Evolutionary conservation across 2,797 vertebrate genomes (phyloP).

Genomic region (Carcharodon carcharias): DNA sequence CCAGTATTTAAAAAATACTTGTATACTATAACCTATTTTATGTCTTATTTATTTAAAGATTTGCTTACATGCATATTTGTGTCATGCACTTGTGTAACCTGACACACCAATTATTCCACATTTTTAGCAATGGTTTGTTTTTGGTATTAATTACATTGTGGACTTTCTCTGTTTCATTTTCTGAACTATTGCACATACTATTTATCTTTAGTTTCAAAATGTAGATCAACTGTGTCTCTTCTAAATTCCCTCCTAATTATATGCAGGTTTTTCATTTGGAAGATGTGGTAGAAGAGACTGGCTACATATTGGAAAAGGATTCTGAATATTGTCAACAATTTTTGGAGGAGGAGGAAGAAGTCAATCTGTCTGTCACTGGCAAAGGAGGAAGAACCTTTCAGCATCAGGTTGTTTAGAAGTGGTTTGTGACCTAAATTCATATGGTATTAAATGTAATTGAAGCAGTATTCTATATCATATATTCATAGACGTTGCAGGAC

Average conservation of each 20-base stretch:
- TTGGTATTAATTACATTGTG: background rate
- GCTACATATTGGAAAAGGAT: constrained; percentile 85
- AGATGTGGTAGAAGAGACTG: constrained; percentile 83
- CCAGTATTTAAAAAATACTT: background rate
- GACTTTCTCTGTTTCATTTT: background rate
- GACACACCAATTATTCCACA: background rate
- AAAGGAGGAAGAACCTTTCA: constrained; percentile 75
- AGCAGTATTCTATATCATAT: background rate
- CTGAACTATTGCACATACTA: background rate
- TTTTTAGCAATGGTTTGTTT: background rate
- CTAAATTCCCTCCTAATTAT: constrained; percentile 20
- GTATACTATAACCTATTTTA: background rate
- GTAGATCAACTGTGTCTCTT: background rate
- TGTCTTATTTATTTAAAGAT: background rate
- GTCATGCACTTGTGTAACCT: background rate
- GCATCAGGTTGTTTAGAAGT: constrained; percentile 68
- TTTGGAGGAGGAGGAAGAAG: constrained; percentile 88
- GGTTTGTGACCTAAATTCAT: background rate
- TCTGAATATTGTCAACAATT: constrained; percentile 91
- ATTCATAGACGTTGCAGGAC: background rate
- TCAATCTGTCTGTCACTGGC: constrained; percentile 69
- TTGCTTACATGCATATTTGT: background rate
- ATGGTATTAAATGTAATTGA: background rate
- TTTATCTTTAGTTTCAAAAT: background rate
- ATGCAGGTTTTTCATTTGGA: constrained; percentile 83